Evolutionary conservation across 1,140 invertebrate genomes (phyloP), one percentile per base, ranked within the genome.

Genomic region (Papilio polytes): DNA sequence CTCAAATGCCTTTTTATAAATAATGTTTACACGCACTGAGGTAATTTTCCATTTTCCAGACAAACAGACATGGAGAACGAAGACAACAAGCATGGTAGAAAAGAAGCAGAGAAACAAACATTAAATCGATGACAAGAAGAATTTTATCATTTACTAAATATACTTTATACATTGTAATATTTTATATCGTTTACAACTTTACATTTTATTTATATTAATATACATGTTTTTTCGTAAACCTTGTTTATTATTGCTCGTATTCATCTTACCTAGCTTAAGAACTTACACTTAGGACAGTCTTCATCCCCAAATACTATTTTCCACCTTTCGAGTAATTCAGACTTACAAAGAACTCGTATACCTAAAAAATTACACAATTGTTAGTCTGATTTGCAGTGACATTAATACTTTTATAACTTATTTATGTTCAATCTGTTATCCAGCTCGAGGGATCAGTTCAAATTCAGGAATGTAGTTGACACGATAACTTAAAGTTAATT

Each of bases 121-220:
- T 18, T 56, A 36, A 78, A 78, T 56, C 53, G 59, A 41, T 66
- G 59, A 46, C 36, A 78, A 63, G 46, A 78, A 78, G 56, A 36
- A 63, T 15, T 48, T 78, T 46, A 46, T 41, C 36, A 66, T 13
- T 44, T 66, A 26, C 59, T 41, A 10, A 44, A 13, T 36, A 36
- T 31, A 70, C 12, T 44, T 41, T 66, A 46, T 66, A 46, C 41
- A 44, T 18, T 59, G 59, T 66, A 44, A 41, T 78, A 12, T 78
- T 78, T 78, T 66, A 78, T 78, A 77, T 13, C 13, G 15, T 77
- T 36, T 77, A 66, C 36, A 78, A 76, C 4, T 31, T 31, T 70
- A 70, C 63, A 70, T 76, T 78, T 78, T 78, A 36, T 63, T 72
- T 76, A 83, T 80, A 26, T 63, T 80, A 77, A 80, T 79, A 81